Evolutionary conservation across 2,888 invertebrate genomes (phyloP).

Genomic region (Eristalinus aeneus): DNA sequence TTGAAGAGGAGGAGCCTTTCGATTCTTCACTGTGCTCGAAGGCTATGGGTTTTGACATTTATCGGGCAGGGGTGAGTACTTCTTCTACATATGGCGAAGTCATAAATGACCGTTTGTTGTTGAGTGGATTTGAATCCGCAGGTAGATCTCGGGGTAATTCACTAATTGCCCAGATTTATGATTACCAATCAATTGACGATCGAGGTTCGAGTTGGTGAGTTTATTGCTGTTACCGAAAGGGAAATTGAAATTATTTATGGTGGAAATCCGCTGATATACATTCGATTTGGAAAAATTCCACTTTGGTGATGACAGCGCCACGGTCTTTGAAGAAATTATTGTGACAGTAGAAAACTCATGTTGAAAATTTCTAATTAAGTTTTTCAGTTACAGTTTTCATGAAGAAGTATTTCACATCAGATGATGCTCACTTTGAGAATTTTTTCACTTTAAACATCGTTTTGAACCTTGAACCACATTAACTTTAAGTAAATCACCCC

Average conservation of each 20-base stretch:
- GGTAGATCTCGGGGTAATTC: neutral
- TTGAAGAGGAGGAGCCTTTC: constrained; percentile 5
- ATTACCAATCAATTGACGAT: neutral
- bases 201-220: neutral
- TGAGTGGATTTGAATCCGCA: constrained; percentile 13
- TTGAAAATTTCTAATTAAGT: neutral
- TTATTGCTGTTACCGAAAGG: neutral
- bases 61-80: constrained; percentile 12
- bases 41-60: constrained; percentile 29
- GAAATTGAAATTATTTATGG: neutral
- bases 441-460: too few species aligned
- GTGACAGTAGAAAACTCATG: neutral
- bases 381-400: constrained; percentile 4
- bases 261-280: neutral
- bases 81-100: constrained; percentile 36
- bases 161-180: neutral
- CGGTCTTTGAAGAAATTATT: neutral
- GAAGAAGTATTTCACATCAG: neutral
- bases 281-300: neutral
- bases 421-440: neutral
- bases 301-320: neutral
- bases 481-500: too few species aligned
- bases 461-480: too few species aligned
- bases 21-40: constrained; percentile 14
- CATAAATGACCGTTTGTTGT: constrained; percentile 33